A percentile compares a stretch with the other conserved stretches of the same genome.
Conservation (phyloP, 2,113 vertebrate genomes). For the Atrichornis clamosus region DNA sequence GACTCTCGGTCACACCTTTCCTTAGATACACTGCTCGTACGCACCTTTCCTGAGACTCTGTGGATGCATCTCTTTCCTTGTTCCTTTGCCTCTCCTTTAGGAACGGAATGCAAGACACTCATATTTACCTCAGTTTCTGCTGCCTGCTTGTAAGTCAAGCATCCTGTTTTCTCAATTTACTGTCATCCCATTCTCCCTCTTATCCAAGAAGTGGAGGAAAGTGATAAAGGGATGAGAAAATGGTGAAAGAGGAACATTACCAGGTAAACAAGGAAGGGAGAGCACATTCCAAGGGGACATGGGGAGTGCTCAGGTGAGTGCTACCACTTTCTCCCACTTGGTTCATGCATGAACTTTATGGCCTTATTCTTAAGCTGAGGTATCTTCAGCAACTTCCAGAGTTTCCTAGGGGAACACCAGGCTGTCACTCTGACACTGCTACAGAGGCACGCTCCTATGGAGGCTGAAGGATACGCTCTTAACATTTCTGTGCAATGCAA, state of each 20-base stretch:
- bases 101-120: neutral
- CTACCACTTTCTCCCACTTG: neutral
- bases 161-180: neutral
- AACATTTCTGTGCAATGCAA: rapidly evolving
- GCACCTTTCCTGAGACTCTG: neutral
- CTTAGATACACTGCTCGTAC: neutral
- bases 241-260: neutral
- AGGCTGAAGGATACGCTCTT: neutral
- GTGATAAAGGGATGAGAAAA: neutral
- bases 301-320: neutral
- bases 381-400: neutral
- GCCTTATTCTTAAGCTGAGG: neutral
- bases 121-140: neutral
- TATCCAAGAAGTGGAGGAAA: neutral
- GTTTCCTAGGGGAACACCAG: neutral
- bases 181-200: neutral
- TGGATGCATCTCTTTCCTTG: neutral
- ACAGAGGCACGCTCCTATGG: neutral
- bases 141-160: neutral
- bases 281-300: neutral
- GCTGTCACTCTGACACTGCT: neutral
- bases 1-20: neutral
- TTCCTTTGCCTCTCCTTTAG: neutral
- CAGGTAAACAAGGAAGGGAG: neutral
- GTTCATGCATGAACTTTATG: neutral